phyloP scores from a whole-genome alignment of 2,888 invertebrate species.

The Drosophila meridiana region DNA sequence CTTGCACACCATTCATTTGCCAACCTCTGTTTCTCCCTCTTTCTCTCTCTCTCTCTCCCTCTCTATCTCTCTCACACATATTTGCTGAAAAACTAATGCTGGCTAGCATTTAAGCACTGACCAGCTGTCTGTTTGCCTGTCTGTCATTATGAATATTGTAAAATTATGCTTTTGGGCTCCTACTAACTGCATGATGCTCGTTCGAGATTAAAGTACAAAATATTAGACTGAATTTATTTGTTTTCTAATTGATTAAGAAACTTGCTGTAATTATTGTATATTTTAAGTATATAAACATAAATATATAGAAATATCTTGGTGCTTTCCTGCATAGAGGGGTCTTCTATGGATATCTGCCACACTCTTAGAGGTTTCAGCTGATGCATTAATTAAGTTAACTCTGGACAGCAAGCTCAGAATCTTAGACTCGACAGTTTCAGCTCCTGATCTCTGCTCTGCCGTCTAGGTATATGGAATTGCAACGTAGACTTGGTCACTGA shows the following conservation, averaged over 20 bases:
- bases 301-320: no score
- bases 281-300: no score
- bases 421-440: no score
- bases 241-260: neutral
- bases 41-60: neutral
- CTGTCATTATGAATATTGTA: slow-evolving; percentile 25
- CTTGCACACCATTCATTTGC: neutral
- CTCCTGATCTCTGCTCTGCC: no score
- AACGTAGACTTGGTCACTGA: no score
- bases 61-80: neutral
- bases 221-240: neutral
- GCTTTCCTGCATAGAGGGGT: no score
- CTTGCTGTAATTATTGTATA: neutral
- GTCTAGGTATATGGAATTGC: no score
- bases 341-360: no score
- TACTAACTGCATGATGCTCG: neutral
- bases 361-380: no score
- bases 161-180: slow-evolving; percentile 29
- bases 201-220: neutral
- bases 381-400: no score
- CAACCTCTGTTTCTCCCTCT: no score
- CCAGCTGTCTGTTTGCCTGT: slow-evolving; percentile 32
- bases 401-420: no score
- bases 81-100: slow-evolving; percentile 24
- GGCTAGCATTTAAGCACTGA: slow-evolving; percentile 15